These are phyloP conservation scores for Coregonus clupeaformis DNA, from an alignment of 2,113 vertebrate species.

Conservation along the genomic window DNA sequence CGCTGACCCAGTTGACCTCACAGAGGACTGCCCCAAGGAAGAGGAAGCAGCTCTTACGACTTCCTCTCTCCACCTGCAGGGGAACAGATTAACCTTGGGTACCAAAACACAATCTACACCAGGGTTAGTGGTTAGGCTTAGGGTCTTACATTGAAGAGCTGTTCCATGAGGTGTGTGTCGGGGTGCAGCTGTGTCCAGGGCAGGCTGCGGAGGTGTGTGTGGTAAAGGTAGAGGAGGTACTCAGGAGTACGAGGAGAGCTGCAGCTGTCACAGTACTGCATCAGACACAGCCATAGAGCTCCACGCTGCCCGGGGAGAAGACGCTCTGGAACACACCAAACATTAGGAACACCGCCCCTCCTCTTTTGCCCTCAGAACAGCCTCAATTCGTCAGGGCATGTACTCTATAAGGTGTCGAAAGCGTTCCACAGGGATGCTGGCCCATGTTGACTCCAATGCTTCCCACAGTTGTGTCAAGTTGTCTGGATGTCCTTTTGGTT, in stretches of 20 bases:
- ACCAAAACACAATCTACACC: too few species aligned
- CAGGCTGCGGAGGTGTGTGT: slow-evolving; percentile 82
- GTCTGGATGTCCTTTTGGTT: too few species aligned
- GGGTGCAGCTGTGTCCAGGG: slow-evolving; percentile 89
- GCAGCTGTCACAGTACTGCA: slow-evolving; percentile 90
- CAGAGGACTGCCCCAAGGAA: slow-evolving; percentile 91
- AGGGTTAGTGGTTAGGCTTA: not conserved
- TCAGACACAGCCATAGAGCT: slow-evolving; percentile 84
- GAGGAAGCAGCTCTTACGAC: slow-evolving; percentile 94
- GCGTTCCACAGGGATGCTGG: too few species aligned
- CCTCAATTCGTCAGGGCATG: too few species aligned
- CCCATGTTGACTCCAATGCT: too few species aligned
- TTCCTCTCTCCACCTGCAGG: slow-evolving; percentile 91
- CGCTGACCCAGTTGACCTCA: slow-evolving; percentile 94
- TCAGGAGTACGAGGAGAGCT: slow-evolving; percentile 89
- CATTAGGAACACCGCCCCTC: too few species aligned
- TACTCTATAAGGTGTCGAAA: too few species aligned
- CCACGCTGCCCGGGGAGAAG: slow-evolving; percentile 85
- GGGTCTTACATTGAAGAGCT: slow-evolving; percentile 88
- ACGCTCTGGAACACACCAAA: slow-evolving; percentile 72
- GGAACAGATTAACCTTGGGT: not conserved
- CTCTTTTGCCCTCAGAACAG: too few species aligned
- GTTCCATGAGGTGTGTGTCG: slow-evolving; percentile 90
- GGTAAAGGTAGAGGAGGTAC: slow-evolving; percentile 89
- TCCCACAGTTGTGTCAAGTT: too few species aligned